A percentile compares a stretch with the other conserved stretches of the same genome.
Conservation (phyloP, 2,113 vertebrate species). For the Gasterosteus aculeatus region DNA sequence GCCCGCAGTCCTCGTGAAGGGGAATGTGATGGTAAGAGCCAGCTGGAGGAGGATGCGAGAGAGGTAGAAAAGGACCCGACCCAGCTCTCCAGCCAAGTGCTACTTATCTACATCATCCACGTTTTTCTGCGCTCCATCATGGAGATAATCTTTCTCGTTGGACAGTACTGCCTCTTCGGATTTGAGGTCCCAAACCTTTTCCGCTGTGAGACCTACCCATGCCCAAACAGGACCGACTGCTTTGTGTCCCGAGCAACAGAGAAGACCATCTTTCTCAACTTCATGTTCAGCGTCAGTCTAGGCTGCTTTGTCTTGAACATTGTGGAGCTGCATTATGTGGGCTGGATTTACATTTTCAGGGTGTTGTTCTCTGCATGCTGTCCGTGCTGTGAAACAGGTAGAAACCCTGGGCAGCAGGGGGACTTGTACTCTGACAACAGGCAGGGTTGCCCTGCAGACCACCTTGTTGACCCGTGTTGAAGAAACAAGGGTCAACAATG, state of each 20-base stretch:
- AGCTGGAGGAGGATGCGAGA: slow-evolving; percentile 59
- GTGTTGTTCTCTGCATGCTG: slow-evolving; percentile 71
- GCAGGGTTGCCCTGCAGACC: slow-evolving; percentile 72
- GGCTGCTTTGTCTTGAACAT: slow-evolving; percentile 78
- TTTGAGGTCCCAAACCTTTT: slow-evolving; percentile 77
- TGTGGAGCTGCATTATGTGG: slow-evolving; percentile 73
- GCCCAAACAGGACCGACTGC: slow-evolving; percentile 73
- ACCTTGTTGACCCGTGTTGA: slow-evolving; percentile 6
- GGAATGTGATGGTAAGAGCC: slow-evolving; percentile 49
- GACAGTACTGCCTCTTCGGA: slow-evolving; percentile 75
- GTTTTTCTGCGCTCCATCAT: slow-evolving; percentile 70
- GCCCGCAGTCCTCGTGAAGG: slow-evolving; percentile 30
- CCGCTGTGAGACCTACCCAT: slow-evolving; percentile 72
- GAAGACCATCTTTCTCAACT: slow-evolving; percentile 79
- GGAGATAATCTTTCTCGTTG: slow-evolving; percentile 75
- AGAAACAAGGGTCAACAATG: neutral
- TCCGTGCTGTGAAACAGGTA: slow-evolving; percentile 59
- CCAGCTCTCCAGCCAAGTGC: slow-evolving; percentile 70
- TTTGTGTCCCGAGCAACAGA: slow-evolving; percentile 77
- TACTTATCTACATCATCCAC: slow-evolving; percentile 73
- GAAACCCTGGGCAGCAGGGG: slow-evolving; percentile 21
- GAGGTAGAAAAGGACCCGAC: slow-evolving; percentile 66
- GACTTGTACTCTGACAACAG: slow-evolving; percentile 59
- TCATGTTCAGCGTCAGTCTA: slow-evolving; percentile 73
- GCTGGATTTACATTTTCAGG: slow-evolving; percentile 74